A percentile compares a stretch with the other conserved stretches of the same genome.
These are phyloP conservation scores for Pheosia gnoma DNA, from an alignment of 2,888 invertebrate species.

Conservation along the genomic window DNA sequence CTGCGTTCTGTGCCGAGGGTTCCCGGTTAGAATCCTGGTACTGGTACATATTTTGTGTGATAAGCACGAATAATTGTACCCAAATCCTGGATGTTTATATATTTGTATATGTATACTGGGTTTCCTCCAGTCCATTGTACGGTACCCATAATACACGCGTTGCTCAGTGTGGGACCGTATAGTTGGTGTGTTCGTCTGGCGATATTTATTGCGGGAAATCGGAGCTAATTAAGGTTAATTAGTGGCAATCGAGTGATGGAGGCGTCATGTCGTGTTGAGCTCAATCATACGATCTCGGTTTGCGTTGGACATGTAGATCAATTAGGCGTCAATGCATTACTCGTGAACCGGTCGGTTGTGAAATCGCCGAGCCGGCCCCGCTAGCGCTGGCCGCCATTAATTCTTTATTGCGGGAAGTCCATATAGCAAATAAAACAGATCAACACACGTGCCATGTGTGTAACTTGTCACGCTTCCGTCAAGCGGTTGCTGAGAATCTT, in stretches of 20 bases:
- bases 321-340: constrained; percentile 19
- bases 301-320: constrained; percentile 21
- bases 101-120: too few relatives aligned
- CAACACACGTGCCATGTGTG: constrained; percentile 32
- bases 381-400: constrained; percentile 17
- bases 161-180: too few relatives aligned
- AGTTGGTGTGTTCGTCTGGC: too few relatives aligned
- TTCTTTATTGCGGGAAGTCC: constrained; percentile 25
- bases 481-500: background rate
- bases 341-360: constrained; percentile 20
- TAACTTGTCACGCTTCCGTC: constrained; percentile 17
- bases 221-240: constrained; percentile 39
- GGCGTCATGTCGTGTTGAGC: constrained; percentile 21
- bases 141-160: too few relatives aligned
- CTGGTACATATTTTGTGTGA: too few relatives aligned
- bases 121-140: too few relatives aligned
- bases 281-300: constrained; percentile 20
- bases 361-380: constrained; percentile 8
- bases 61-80: too few relatives aligned
- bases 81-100: too few relatives aligned
- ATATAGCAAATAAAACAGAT: constrained; percentile 42
- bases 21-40: too few relatives aligned
- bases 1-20: too few relatives aligned
- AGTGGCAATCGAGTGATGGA: constrained; percentile 37
- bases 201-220: constrained; percentile 19